Conservation (phyloP, 2,888 invertebrate genomes). For the Tuberolachnus salignus region DNA sequence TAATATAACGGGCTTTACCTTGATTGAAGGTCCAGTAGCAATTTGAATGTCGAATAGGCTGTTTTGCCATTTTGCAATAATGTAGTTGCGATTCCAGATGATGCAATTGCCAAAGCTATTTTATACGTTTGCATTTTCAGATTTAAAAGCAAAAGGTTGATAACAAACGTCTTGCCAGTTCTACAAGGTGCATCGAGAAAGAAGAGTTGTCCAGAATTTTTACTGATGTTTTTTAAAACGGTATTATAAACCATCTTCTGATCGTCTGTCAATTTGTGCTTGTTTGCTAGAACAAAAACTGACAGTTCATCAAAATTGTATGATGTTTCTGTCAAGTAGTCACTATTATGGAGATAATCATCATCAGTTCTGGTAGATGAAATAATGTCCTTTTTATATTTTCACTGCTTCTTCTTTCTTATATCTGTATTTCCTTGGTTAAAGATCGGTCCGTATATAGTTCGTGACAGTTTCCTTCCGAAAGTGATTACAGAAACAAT, state of each 20-base stretch:
- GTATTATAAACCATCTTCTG: background rate
- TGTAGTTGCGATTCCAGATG: background rate
- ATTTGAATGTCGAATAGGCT: background rate
- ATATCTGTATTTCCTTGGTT: too few species aligned
- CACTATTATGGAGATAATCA: too few species aligned
- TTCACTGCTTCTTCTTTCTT: too few species aligned
- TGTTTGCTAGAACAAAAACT: background rate
- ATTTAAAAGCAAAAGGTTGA: constrained; percentile 3
- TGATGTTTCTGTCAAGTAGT: too few species aligned
- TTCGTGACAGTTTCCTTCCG: too few species aligned
- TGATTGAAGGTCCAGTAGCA: background rate
- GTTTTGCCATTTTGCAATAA: background rate
- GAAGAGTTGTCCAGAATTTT: background rate
- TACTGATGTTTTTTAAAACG: background rate
- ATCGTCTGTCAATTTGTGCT: background rate
- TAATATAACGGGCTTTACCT: background rate
- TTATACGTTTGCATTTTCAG: background rate
- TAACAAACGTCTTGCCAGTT: background rate
- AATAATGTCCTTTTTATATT: too few species aligned
- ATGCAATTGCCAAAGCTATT: background rate
- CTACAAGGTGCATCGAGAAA: background rate
- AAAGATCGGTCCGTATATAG: too few species aligned
- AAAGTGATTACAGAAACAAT: too few species aligned
- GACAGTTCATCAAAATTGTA: background rate
- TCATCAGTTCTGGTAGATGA: too few species aligned